A percentile compares a stretch with the other conserved stretches of the same genome.
Conservation (phyloP, 2,113 vertebrate species). For the Tragelaphus scriptus region DNA sequence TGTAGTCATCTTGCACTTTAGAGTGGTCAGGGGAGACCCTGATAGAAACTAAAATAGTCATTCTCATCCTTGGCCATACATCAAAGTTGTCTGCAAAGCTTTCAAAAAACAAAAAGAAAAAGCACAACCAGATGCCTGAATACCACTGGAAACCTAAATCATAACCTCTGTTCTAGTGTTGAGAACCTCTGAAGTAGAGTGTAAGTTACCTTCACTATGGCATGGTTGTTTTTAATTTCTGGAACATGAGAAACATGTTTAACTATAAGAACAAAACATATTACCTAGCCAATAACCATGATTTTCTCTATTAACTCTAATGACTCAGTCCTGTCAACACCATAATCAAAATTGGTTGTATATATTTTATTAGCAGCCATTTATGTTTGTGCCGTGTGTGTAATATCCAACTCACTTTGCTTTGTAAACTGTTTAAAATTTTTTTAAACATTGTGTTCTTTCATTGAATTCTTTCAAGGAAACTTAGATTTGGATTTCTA, state of each 20-base stretch:
- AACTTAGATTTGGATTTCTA: conserved; percentile 9
- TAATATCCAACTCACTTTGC: not conserved
- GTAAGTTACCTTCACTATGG: not conserved
- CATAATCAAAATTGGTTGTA: not conserved
- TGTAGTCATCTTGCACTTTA: not conserved
- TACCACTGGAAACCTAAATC: not conserved
- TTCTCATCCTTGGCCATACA: not conserved
- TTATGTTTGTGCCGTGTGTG: not conserved
- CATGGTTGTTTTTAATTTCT: not conserved
- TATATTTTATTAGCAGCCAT: not conserved
- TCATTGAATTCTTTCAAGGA: not conserved
- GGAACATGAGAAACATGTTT: not conserved
- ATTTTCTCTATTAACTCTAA: not conserved
- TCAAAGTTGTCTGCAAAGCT: not conserved
- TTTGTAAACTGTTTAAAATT: not conserved
- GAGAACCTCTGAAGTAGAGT: not conserved
- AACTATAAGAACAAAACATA: not conserved
- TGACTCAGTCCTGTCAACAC: not conserved
- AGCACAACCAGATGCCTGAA: not conserved
- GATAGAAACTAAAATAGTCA: not conserved
- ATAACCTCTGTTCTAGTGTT: not conserved
- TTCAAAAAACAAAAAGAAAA: not conserved
- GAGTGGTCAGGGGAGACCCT: not conserved
- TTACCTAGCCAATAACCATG: not conserved
- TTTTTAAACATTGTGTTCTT: not conserved